These are phyloP conservation scores for Crocodylus rhombifer DNA, from an alignment of 2,797 vertebrate genomes.

Conservation along the genomic window DNA sequence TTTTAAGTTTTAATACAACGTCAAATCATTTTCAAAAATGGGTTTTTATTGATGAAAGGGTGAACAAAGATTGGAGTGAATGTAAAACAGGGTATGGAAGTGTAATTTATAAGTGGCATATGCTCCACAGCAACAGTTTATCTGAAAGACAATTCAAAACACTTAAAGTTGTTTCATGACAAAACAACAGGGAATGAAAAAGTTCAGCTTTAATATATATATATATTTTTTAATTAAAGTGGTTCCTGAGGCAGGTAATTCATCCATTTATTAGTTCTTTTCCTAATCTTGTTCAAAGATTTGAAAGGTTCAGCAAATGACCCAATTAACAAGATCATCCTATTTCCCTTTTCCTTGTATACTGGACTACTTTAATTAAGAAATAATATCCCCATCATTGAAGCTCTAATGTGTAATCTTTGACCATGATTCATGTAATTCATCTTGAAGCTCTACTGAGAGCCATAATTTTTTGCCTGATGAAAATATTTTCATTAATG, in stretches of 20 bases:
- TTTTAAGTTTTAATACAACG: background rate
- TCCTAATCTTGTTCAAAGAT: background rate
- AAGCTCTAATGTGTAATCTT: background rate
- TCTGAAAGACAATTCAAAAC: background rate
- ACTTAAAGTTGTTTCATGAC: background rate
- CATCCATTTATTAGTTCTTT: background rate
- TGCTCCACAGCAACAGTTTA: background rate
- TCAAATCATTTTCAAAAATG: slow-evolving; percentile 4
- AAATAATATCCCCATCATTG: background rate
- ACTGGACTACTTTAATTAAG: background rate
- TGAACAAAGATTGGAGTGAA: slow-evolving; percentile 1
- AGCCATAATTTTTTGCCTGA: background rate
- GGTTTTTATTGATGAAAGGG: slow-evolving; percentile 28
- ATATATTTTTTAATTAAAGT: background rate
- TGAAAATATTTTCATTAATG: background rate
- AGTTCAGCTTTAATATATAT: background rate
- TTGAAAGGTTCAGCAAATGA: background rate
- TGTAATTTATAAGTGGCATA: background rate
- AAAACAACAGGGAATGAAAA: background rate
- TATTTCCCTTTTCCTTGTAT: background rate
- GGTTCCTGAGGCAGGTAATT: background rate
- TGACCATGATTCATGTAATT: background rate
- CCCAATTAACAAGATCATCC: background rate
- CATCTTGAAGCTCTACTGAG: background rate
- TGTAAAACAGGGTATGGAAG: background rate